A percentile compares a stretch with the other conserved stretches of the same genome.
phyloP scores from a whole-genome alignment of 2,113 vertebrate species.

The Columba livia region DNA sequence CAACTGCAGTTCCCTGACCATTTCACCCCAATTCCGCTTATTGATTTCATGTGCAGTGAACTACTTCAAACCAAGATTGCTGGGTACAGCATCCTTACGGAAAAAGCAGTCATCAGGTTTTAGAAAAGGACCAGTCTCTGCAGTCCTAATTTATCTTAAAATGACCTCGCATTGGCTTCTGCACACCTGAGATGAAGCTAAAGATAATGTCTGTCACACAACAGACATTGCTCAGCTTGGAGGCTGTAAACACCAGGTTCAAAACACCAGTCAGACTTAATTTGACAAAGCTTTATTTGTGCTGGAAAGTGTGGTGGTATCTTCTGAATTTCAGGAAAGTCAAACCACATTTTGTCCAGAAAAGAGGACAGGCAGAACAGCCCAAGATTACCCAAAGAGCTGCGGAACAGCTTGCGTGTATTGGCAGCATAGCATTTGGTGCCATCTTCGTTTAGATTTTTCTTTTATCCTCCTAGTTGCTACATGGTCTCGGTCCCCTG shows the following conservation, averaged over 20 bases:
- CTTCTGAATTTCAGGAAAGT: not conserved
- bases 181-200: not conserved
- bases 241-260: not conserved
- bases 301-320: not conserved
- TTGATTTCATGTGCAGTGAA: constrained; percentile 3
- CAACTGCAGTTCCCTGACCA: constrained; percentile 15
- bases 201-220: not conserved
- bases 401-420: not conserved
- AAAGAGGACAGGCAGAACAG: not conserved
- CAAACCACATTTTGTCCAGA: not conserved
- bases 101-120: not conserved
- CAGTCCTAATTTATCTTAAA: not conserved
- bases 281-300: not conserved
- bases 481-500: rapidly evolving
- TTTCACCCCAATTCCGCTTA: not conserved
- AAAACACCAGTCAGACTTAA: not conserved
- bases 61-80: not conserved
- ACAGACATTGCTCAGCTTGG: not conserved
- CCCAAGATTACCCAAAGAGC: not conserved
- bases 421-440: not conserved
- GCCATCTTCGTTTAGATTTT: not conserved
- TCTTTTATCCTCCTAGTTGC: not conserved
- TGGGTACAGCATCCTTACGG: not conserved
- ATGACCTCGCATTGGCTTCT: not conserved
- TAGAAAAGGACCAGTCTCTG: not conserved